Conservation (phyloP, 2,113 vertebrate genomes). For the Peromyscus polionotus region DNA sequence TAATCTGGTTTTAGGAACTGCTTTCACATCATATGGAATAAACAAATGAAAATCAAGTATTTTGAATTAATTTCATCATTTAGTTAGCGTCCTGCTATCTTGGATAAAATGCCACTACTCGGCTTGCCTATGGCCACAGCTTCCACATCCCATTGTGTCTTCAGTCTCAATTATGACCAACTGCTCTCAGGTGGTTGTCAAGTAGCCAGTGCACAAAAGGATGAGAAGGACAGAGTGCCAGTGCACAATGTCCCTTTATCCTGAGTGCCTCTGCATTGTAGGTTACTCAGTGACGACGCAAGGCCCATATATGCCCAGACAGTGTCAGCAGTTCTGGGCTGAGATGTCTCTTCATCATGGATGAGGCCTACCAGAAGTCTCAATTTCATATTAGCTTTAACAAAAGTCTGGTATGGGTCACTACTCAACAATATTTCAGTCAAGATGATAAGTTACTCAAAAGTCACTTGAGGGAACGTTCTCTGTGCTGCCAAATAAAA, state of each 20-base stretch:
- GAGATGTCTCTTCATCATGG: neutral
- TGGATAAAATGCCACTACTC: neutral
- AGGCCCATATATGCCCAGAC: neutral
- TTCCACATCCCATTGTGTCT: neutral
- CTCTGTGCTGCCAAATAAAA: constrained; percentile 31
- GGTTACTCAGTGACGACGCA: neutral
- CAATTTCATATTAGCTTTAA: neutral
- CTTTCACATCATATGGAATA: constrained; percentile 37
- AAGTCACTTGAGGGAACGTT: neutral
- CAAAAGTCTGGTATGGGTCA: neutral
- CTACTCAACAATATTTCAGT: constrained; percentile 47
- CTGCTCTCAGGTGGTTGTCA: constrained; percentile 34
- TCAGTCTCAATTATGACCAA: constrained; percentile 48
- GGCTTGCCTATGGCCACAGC: neutral
- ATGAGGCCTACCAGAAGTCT: neutral
- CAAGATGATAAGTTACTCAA: neutral
- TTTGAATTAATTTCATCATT: neutral
- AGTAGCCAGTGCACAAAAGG: neutral
- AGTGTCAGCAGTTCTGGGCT: neutral
- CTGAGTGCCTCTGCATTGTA: neutral
- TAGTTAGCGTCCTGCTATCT: constrained; percentile 37
- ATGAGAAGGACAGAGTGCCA: neutral
- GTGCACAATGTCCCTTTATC: neutral
- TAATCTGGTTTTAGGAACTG: constrained; percentile 25
- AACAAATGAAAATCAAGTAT: neutral